Percentiles rank a stretch among this genome's conserved stretches.
These are phyloP conservation scores for Leptarthrus brevirostris DNA, from an alignment of 2,888 invertebrate genomes.

Conservation along the genomic window DNA sequence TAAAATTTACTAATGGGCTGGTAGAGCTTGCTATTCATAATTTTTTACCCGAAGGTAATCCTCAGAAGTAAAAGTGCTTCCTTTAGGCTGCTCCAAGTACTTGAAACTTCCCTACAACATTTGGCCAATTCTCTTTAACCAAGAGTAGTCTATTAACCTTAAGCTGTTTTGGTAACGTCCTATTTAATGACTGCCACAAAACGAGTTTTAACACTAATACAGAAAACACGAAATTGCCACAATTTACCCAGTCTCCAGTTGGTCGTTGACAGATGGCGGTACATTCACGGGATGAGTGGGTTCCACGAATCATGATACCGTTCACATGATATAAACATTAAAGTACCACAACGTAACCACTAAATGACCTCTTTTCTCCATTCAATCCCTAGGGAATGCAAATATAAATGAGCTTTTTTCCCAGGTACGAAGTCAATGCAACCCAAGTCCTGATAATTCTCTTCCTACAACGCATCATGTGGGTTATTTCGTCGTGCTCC, in stretches of 20 bases:
- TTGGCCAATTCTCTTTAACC: no score
- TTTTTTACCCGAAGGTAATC: no score
- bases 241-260: constrained; percentile 8
- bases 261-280: neutral
- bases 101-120: no score
- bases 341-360: constrained; percentile 31
- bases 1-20: no score
- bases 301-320: neutral
- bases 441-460: neutral
- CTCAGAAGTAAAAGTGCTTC: no score
- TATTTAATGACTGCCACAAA: constrained; percentile 18
- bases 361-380: constrained; percentile 19
- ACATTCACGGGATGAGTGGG: no score
- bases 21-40: no score
- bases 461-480: neutral
- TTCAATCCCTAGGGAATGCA: constrained; percentile 16
- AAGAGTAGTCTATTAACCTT: no score
- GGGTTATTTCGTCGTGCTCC: constrained; percentile 25
- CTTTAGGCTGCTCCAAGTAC: no score
- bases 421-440: constrained; percentile 33
- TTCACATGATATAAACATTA: constrained; percentile 16
- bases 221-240: constrained; percentile 8
- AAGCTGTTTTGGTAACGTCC: neutral
- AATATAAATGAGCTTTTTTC: constrained; percentile 42
- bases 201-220: constrained; percentile 20